phyloP scores from a whole-genome alignment of 2,888 invertebrate species.

The Mimachlamys varia region DNA sequence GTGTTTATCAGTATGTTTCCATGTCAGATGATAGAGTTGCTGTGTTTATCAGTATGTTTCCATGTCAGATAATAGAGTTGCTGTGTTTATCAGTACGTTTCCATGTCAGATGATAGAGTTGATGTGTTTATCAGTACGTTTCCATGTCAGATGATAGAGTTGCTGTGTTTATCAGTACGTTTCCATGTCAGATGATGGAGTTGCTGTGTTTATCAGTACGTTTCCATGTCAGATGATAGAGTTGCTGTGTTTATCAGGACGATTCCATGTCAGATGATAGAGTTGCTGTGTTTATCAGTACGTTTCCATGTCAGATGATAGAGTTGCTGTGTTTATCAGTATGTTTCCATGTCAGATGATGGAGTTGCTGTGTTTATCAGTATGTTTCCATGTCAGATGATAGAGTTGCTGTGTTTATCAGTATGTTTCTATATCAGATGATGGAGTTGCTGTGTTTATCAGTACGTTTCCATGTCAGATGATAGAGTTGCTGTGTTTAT shows the following conservation, averaged over 20 bases:
- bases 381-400: constrained; percentile 61
- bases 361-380: constrained; percentile 88
- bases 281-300: constrained; percentile 87
- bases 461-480: constrained; percentile 59
- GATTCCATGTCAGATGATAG: constrained; percentile 81
- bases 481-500: constrained; percentile 89
- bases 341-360: constrained; percentile 79
- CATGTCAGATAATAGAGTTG: constrained; percentile 84
- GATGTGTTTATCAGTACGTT: constrained; percentile 84
- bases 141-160: constrained; percentile 83
- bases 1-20: constrained; percentile 81
- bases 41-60: constrained; percentile 84
- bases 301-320: constrained; percentile 79
- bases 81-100: constrained; percentile 84
- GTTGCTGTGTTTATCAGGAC: constrained; percentile 86
- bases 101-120: constrained; percentile 84
- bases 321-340: constrained; percentile 88
- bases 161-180: constrained; percentile 85
- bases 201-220: constrained; percentile 86
- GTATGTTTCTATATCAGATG: constrained; percentile 59
- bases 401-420: constrained; percentile 90
- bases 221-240: constrained; percentile 83
- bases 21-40: constrained; percentile 84
- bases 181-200: constrained; percentile 83
- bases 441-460: constrained; percentile 90